Evolutionary conservation across 2,888 invertebrate species (phyloP), one percentile per base, ranked within the genome.

Genomic region (Ectropis crepuscularia): DNA sequence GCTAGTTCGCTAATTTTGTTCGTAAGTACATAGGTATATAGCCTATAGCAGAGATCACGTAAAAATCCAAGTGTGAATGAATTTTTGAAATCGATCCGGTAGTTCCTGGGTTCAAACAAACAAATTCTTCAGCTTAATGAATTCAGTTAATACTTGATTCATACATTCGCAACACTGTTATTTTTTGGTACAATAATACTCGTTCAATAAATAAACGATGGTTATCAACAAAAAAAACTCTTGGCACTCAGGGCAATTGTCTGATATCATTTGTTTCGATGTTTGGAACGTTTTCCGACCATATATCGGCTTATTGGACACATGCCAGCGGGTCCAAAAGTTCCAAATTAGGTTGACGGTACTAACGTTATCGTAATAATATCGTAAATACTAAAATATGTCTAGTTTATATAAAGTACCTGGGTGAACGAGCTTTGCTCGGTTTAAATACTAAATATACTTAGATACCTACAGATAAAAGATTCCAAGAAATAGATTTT

Each of bases 261-360:
- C 61, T 45, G 41, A 68, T 69, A 67, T 53, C 67, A 67, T 72
- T 70, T 64, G 65, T 70, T 67, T 70, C 57, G 45, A 54, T 62
- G 62, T 70, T 65, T 54, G 41, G 49, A 42, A 51, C 65, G 64
- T 47, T 67, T 46, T 45, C 53, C 47, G 39, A 46, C 64, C 50
- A 61, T 64, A 51, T 62, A 65, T 71, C 51, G 45, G 58, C 38
- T 58, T 46, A 28, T 49, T 73, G 72, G 72, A 65, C 7, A 46
- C 38, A 49, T 55, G 72, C 72, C 71, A 73, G 64, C 60, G 53
- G 55, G 66, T 54, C 58, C 53, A 54, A 59, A 48, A 47, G 49
- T 49, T 53, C 36, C 57, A 49, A 49, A 60, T 61, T 57, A 51
- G 53, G 53, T 45, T 53, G 61, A 59, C 49, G 37, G 48, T 48